These are phyloP conservation scores for Drosophila flavopinicola DNA, from an alignment of 2,888 invertebrate genomes.

Conservation along the genomic window DNA sequence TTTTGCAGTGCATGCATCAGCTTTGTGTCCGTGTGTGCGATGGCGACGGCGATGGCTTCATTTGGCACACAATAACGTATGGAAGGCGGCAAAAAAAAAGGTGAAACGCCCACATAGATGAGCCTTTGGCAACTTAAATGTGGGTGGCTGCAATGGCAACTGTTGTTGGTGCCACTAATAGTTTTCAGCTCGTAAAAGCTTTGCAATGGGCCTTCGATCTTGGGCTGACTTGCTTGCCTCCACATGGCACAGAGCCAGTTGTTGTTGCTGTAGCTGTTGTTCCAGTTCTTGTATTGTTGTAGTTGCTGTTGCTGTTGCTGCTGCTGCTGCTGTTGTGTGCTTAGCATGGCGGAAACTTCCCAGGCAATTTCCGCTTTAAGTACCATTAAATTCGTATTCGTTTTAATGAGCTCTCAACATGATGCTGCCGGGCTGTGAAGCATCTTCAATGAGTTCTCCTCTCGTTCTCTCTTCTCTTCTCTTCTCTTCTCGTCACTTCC, in stretches of 20 bases:
- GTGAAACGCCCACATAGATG: conserved; percentile 11
- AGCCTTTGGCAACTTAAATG: conserved; percentile 6
- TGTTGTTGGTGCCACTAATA: conserved; percentile 70
- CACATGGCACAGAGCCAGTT: conserved; percentile 24
- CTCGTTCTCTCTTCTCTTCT: not conserved
- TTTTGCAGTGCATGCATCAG: conserved; percentile 44
- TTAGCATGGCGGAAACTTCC: conserved; percentile 72
- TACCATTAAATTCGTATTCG: conserved; percentile 80
- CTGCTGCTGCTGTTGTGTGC: conserved; percentile 49
- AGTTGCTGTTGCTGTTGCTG: conserved; percentile 1
- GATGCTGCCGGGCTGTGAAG: conserved; percentile 46
- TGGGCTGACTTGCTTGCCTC: conserved; percentile 41
- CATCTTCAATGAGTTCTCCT: conserved; percentile 31
- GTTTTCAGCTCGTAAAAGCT: conserved; percentile 76
- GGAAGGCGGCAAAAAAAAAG: conserved; percentile 7
- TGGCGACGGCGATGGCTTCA: conserved; percentile 62
- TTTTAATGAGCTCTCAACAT: conserved; percentile 81
- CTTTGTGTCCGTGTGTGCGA: conserved; percentile 48
- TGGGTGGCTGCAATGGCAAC: conserved; percentile 12
- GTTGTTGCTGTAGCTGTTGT: conserved; percentile 14
- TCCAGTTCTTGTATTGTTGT: conserved; percentile 3
- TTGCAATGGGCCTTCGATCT: conserved; percentile 69
- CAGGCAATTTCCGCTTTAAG: conserved; percentile 81
- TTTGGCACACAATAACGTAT: conserved; percentile 42
- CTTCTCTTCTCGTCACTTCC: not conserved